A percentile compares a stretch with the other conserved stretches of the same genome.
Conservation (phyloP, 2,797 vertebrate species). For the Smutsia temminckii region DNA sequence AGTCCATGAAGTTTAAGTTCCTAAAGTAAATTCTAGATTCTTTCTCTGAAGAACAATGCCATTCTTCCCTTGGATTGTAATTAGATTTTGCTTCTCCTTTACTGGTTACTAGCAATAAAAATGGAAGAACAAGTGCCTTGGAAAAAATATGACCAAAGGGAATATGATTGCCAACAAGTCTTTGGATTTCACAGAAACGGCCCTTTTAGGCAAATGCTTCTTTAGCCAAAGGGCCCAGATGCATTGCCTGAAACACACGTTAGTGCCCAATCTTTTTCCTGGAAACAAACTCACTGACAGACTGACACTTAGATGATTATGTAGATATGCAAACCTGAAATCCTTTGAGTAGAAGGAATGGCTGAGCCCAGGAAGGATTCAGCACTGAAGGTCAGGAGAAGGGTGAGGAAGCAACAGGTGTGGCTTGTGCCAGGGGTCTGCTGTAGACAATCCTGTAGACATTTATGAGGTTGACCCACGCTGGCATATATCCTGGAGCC, state of each 20-base stretch:
- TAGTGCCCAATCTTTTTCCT: neutral
- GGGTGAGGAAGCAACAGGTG: neutral
- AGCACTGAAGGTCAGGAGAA: neutral
- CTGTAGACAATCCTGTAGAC: neutral
- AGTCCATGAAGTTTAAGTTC: neutral
- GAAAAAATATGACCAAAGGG: neutral
- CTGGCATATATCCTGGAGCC: too few species aligned
- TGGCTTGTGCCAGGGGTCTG: neutral
- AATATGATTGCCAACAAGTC: neutral
- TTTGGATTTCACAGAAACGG: constrained; percentile 4
- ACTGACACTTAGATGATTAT: neutral
- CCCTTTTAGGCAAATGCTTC: neutral
- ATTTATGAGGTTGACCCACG: neutral
- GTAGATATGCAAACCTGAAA: neutral
- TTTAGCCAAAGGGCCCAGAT: neutral
- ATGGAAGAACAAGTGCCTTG: neutral
- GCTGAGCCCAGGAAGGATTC: neutral
- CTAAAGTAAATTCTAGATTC: neutral
- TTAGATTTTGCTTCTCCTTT: neutral
- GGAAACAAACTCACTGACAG: neutral
- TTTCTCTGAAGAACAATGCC: neutral
- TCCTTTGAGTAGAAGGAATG: neutral
- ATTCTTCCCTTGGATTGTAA: neutral
- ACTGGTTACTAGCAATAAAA: neutral
- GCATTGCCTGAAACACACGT: neutral